Evolutionary conservation across 2,888 invertebrate genomes (phyloP), one percentile per base, ranked within the genome.

Genomic region (Eledona agricola): DNA sequence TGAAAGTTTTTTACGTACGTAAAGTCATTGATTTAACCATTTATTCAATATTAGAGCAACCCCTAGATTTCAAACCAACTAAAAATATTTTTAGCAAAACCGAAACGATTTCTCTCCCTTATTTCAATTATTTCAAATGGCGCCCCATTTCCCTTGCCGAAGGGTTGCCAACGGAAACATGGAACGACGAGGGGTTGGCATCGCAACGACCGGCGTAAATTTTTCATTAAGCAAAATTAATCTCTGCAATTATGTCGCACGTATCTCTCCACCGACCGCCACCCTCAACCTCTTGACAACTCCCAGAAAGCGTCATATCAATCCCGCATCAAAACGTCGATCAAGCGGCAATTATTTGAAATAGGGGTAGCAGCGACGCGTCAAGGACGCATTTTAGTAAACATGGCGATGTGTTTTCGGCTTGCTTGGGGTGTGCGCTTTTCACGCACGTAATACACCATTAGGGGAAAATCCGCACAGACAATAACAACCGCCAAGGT

Each of bases 351-450:
- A 23, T 22, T 12, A 26, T 38, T 42, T 13, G 9, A 29, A 42
- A 42, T 11, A 29, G 31, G 42, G 42, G 42, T 42, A 49, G 31
- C 26, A 17, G 38, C 32, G 40, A 25, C 50, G 50, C 50, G 32
- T 50, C 38, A 40, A 40, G 40, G 40, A 32, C 50, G 42, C 50
- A 42, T 43, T 38, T 59, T 60, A 55, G 69, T 73, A 74, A 75
- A 75, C 72, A 77, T 77, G 77, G 77, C 75, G 74, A 66, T 68
- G 64, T 68, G 67, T 70, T 72, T 70, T 69, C 68, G 71, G 72
- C 72, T 32, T 22, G 45, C 25, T 23, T 16, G 25, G 45, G 45
- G 45, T 45, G 74, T 72, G 70, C 64, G 63, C 65, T 63, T 63
- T 60, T 59, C 62, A 54, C 25, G 51, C 13, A 23, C 2, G 3